A percentile compares a stretch with the other conserved stretches of the same genome.
phyloP scores from a whole-genome alignment of 2,113 vertebrate genomes.

The Glaucidium brasilianum region DNA sequence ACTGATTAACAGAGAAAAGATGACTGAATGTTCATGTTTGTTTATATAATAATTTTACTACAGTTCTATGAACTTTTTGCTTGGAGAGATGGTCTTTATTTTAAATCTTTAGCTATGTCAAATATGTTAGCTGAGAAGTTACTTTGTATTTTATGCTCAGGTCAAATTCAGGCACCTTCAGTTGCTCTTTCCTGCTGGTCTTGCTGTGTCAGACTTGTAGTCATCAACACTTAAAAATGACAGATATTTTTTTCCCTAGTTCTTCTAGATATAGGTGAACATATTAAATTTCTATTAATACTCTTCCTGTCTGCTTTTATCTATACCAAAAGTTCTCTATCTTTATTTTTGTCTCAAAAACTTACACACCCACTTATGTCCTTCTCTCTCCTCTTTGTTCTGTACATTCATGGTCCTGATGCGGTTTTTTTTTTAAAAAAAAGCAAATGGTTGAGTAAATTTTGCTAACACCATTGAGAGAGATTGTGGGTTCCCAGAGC shows the following conservation, averaged over 20 bases:
- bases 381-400: not conserved
- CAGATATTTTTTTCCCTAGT: not conserved
- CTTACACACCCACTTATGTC: not conserved
- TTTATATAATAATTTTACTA: slow-evolving; percentile 28
- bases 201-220: not conserved
- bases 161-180: not conserved
- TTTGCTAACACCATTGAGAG: not conserved
- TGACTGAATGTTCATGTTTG: slow-evolving; percentile 49
- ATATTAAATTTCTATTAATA: not conserved
- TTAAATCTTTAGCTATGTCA: not conserved
- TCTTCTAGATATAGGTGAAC: not conserved
- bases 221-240: not conserved
- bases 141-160: not conserved
- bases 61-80: slow-evolving; percentile 70
- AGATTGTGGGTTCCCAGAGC: not conserved
- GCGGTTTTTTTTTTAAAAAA: not conserved
- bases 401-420: not conserved
- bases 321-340: not conserved
- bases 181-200: not conserved
- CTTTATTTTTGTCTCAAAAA: not conserved
- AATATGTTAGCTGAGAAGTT: not conserved
- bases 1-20: slow-evolving; percentile 48
- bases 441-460: not conserved
- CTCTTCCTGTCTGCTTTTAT: not conserved
- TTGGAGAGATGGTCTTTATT: slow-evolving; percentile 77